phyloP scores from a whole-genome alignment of 2,797 vertebrate genomes.

The Arnoldichthys spilopterus region DNA sequence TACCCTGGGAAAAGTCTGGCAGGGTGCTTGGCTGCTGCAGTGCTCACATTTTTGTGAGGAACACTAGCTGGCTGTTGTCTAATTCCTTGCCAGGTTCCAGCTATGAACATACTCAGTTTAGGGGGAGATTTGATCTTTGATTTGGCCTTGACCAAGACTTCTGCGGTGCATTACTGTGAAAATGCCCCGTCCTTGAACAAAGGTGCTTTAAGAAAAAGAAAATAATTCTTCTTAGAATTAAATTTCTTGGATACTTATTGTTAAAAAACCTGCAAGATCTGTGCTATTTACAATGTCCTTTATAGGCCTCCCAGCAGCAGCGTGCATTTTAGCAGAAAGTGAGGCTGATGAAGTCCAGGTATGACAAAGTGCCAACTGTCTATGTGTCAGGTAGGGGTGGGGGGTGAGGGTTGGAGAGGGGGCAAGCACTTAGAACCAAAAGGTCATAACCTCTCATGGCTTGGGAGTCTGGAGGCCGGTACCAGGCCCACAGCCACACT shows the following conservation, averaged over 20 bases:
- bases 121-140: conserved; percentile 51
- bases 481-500: conserved; percentile 69
- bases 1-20: conserved; percentile 57
- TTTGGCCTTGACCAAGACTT: neutral
- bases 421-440: neutral
- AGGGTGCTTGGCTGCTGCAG: conserved; percentile 18
- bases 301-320: neutral
- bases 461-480: conserved; percentile 29
- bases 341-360: neutral
- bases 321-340: neutral
- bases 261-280: neutral
- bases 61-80: conserved; percentile 63
- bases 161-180: neutral
- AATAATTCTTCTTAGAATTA: neutral
- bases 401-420: neutral
- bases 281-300: neutral
- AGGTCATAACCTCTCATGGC: conserved; percentile 42
- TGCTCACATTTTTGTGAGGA: conserved; percentile 69
- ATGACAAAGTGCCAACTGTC: neutral
- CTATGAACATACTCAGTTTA: conserved; percentile 23
- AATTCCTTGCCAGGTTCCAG: conserved; percentile 36
- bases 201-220: too few relatives aligned
- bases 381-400: neutral
- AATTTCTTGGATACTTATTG: neutral
- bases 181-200: neutral